Conservation (phyloP, 2,797 vertebrate genomes). For the Acipenser transmontanus region DNA sequence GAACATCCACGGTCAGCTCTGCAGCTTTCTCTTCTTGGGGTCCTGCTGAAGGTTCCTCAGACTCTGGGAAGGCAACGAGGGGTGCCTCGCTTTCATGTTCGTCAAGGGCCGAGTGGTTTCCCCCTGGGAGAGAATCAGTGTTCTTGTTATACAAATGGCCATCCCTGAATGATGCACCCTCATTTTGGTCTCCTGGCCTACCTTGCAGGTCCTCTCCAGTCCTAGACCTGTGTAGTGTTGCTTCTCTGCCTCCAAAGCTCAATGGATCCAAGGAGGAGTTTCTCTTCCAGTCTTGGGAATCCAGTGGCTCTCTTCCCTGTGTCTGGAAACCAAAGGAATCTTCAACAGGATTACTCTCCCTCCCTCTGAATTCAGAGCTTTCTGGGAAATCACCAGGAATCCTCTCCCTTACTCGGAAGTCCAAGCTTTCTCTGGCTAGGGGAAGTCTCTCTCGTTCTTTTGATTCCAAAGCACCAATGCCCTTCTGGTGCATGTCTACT, state of each 20-base stretch:
- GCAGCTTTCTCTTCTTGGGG: constrained; percentile 39
- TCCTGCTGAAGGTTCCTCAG: constrained; percentile 39
- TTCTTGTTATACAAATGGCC: constrained; percentile 35
- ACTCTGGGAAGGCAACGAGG: constrained; percentile 40
- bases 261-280: constrained; percentile 29
- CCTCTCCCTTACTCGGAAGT: constrained; percentile 46
- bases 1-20: constrained; percentile 58
- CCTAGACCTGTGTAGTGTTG: constrained; percentile 28
- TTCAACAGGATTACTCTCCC: constrained; percentile 29
- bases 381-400: constrained; percentile 39
- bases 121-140: constrained; percentile 33
- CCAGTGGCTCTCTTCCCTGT: constrained; percentile 26
- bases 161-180: constrained; percentile 30
- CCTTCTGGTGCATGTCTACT: constrained; percentile 27
- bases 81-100: background rate
- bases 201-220: constrained; percentile 46
- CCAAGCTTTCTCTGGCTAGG: constrained; percentile 44
- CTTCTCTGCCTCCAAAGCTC: constrained; percentile 36
- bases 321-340: constrained; percentile 37
- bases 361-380: constrained; percentile 17
- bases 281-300: constrained; percentile 33
- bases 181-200: constrained; percentile 52
- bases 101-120: constrained; percentile 34
- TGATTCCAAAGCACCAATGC: constrained; percentile 54
- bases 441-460: constrained; percentile 65